A percentile compares a stretch with the other conserved stretches of the same genome.
phyloP scores from a whole-genome alignment of 2,888 invertebrate genomes.

The Pachymerium ferrugineum region DNA sequence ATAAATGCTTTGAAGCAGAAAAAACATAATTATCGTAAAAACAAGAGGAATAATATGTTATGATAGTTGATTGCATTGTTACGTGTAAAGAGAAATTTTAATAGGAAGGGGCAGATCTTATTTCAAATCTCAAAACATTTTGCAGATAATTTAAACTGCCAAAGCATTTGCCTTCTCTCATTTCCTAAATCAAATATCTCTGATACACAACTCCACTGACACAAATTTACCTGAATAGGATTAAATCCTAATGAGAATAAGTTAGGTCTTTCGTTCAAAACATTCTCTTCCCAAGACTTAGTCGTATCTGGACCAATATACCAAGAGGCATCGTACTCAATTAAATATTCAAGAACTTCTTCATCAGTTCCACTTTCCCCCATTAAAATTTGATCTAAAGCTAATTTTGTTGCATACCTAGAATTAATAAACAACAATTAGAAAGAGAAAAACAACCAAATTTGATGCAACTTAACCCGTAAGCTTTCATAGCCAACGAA shows the following conservation, averaged over 20 bases:
- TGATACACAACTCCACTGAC: too few relatives aligned
- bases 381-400: slow-evolving; percentile 45
- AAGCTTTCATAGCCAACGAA: slow-evolving; percentile 44
- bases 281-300: slow-evolving; percentile 46
- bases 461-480: slow-evolving; percentile 42
- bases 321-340: slow-evolving; percentile 47
- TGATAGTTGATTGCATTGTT: too few relatives aligned
- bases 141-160: too few relatives aligned
- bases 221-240: slow-evolving; percentile 38
- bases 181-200: too few relatives aligned
- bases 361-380: slow-evolving; percentile 43
- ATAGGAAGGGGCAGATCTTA: too few relatives aligned
- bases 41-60: too few relatives aligned
- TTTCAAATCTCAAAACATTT: too few relatives aligned
- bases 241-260: slow-evolving; percentile 45
- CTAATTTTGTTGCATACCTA: slow-evolving; percentile 47
- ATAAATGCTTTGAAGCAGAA: background rate
- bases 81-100: too few relatives aligned
- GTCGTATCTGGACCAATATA: slow-evolving; percentile 47
- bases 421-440: background rate
- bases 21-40: background rate
- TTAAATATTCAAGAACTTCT: slow-evolving; percentile 46
- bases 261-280: slow-evolving; percentile 44
- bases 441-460: background rate
- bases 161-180: too few relatives aligned